Percentiles rank a stretch among this genome's conserved stretches.
Conservation (phyloP, 2,888 invertebrate species). For the Marasmarcha lunaedactyla region DNA sequence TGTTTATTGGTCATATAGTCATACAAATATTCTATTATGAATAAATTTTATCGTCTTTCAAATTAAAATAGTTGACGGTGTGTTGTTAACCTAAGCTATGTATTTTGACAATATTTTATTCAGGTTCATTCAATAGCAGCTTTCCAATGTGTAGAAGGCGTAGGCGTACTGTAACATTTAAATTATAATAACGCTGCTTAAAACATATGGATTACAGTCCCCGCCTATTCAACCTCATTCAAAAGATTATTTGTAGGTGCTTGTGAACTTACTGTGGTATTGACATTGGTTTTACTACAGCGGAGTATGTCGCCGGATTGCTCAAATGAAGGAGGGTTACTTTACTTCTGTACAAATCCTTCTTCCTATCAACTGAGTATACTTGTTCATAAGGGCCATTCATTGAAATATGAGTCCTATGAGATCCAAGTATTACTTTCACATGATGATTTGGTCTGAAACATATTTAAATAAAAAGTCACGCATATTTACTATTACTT, state of each 20-base stretch:
- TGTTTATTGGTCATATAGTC: no score
- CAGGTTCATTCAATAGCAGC: no score
- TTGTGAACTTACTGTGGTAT: neutral
- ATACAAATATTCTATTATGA: no score
- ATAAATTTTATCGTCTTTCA: no score
- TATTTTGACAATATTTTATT: no score
- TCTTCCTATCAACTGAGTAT: conserved; percentile 71
- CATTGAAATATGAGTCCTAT: conserved; percentile 67
- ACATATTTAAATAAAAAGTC: conserved; percentile 12
- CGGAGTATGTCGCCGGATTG: conserved; percentile 66
- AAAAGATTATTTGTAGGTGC: neutral
- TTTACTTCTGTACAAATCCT: conserved; percentile 68
- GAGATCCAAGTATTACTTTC: conserved; percentile 76
- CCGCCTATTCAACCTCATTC: no score
- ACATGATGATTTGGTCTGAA: conserved; percentile 67
- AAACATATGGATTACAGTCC: no score
- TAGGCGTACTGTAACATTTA: no score
- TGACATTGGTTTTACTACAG: conserved; percentile 75
- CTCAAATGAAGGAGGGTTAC: conserved; percentile 74
- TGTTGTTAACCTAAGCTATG: no score
- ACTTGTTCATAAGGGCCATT: conserved; percentile 79
- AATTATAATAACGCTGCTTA: no score
- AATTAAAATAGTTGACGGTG: no score
- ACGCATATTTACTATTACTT: neutral
- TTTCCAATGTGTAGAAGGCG: no score